phyloP scores from a whole-genome alignment of 1,140 invertebrate genomes.

The Tyrophagus putrescentiae region DNA sequence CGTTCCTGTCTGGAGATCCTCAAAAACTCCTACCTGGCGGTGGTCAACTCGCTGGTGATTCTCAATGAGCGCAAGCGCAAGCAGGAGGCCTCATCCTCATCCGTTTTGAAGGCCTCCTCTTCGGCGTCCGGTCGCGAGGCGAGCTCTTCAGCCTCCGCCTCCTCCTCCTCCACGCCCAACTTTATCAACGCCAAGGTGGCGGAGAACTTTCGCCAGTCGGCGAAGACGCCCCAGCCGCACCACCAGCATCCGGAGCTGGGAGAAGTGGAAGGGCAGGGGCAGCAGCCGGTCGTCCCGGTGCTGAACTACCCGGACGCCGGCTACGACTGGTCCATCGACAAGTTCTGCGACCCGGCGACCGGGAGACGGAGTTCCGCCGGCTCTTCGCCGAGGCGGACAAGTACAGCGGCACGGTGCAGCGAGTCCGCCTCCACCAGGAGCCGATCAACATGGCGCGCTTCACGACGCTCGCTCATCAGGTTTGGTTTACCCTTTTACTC shows the following conservation, averaged over 20 bases:
- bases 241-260: too few species aligned
- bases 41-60: constrained; percentile 7
- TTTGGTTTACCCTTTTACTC: too few species aligned
- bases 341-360: constrained; percentile 8
- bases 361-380: not conserved
- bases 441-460: constrained; percentile 12
- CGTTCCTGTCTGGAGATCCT: constrained; percentile 11
- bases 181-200: constrained; percentile 4
- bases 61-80: not conserved
- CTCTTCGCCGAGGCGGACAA: too few species aligned
- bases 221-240: not conserved
- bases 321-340: not conserved
- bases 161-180: too few species aligned
- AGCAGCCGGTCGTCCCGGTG: too few species aligned
- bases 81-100: too few species aligned
- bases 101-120: too few species aligned
- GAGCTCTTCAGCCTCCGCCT: too few species aligned
- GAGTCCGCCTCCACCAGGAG: too few species aligned
- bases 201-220: not conserved
- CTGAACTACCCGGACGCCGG: not conserved
- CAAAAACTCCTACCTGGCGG: constrained; percentile 7
- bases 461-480: not conserved
- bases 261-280: too few species aligned
- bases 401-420: too few species aligned
- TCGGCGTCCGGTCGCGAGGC: too few species aligned